Percentiles rank a stretch among this genome's conserved stretches.
Conservation (phyloP, 1,140 invertebrate species). For the Phymastichus coffea region DNA sequence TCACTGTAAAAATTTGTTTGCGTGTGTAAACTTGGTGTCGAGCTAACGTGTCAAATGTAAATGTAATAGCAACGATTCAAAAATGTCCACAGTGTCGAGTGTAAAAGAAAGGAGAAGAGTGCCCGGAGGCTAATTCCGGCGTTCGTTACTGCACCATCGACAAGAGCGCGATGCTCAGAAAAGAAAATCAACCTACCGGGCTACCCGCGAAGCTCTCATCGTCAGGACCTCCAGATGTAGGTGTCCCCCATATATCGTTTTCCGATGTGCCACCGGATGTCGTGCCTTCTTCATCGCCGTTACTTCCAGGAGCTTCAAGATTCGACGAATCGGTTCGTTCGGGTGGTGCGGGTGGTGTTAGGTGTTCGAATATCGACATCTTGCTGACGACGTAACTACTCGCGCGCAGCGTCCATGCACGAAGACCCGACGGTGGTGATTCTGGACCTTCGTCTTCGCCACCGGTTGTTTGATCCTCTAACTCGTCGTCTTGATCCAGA, state of each 20-base stretch:
- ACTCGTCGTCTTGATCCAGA: conserved; percentile 62
- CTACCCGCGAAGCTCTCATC: conserved; percentile 68
- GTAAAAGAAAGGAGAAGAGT: no score
- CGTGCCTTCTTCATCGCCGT: conserved; percentile 64
- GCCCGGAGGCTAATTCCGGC: no score
- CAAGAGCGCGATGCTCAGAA: no score
- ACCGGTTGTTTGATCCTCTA: conserved; percentile 46
- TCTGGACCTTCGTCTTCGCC: neutral
- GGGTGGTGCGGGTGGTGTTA: conserved; percentile 48
- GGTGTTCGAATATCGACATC: conserved; percentile 69
- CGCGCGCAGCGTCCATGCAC: conserved; percentile 75
- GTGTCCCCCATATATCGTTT: conserved; percentile 83
- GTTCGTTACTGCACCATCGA: no score
- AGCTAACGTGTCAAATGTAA: no score
- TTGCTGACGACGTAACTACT: conserved; percentile 78
- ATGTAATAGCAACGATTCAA: no score
- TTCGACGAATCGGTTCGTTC: conserved; percentile 48
- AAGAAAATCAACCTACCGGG: no score
- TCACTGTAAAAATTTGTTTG: no score
- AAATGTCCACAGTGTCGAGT: no score
- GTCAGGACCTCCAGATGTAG: conserved; percentile 77
- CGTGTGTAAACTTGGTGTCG: no score
- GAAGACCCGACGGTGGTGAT: conserved; percentile 53
- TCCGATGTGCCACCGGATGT: conserved; percentile 77
- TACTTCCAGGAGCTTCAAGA: conserved; percentile 39